Evolutionary conservation across 2,888 invertebrate genomes (phyloP).

Genomic region (Polietes domitor): DNA sequence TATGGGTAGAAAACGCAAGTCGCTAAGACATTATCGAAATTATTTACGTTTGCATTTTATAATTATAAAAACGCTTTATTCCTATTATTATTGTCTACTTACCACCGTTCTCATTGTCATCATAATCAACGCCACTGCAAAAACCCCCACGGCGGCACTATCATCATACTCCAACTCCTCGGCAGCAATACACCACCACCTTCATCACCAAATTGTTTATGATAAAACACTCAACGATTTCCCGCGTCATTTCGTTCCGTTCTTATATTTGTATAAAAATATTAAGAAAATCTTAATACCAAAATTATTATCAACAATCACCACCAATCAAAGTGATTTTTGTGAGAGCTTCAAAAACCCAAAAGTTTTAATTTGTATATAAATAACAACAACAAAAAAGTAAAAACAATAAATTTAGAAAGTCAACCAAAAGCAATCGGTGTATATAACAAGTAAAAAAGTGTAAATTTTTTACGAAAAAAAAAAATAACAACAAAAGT

Average conservation of each 20-base stretch:
- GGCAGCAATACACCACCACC: no score
- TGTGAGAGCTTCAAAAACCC: background rate
- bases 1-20: slow-evolving; percentile 81
- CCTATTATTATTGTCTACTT: slow-evolving; percentile 44
- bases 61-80: slow-evolving; percentile 69
- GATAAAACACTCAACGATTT: slow-evolving; percentile 33
- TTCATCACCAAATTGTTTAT: slow-evolving; percentile 4
- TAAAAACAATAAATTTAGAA: background rate
- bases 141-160: slow-evolving; percentile 12
- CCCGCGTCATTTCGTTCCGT: slow-evolving; percentile 41
- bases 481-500: slow-evolving; percentile 30
- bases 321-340: slow-evolving; percentile 14
- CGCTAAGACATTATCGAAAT: slow-evolving; percentile 79
- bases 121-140: background rate
- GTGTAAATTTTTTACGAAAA: background rate
- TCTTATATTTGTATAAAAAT: slow-evolving; percentile 51
- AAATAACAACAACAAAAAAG: slow-evolving; percentile 20
- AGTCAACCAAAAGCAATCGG: slow-evolving; percentile 17
- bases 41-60: slow-evolving; percentile 80
- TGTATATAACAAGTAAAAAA: slow-evolving; percentile 54
- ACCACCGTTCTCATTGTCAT: slow-evolving; percentile 68
- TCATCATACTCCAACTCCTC: slow-evolving; percentile 36
- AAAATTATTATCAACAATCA: background rate
- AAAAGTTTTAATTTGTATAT: background rate
- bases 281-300: slow-evolving; percentile 58